Percentiles rank a stretch among this genome's conserved stretches.
Conservation (phyloP, 2,888 invertebrate species). For the Nephrotoma flavescens region DNA sequence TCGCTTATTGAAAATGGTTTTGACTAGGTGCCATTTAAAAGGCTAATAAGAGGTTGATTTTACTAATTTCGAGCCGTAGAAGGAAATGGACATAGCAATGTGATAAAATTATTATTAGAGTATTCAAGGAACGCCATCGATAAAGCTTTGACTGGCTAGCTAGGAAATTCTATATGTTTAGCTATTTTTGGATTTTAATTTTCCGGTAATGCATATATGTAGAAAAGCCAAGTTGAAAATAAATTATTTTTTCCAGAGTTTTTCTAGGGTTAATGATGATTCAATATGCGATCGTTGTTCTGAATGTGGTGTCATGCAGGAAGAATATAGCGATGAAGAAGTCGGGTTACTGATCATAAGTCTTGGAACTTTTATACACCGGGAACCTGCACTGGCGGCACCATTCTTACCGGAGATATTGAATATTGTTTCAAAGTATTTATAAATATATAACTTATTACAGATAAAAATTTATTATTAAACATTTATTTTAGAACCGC, state of each 20-base stretch:
- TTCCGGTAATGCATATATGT: too few relatives aligned
- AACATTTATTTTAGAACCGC: constrained; percentile 42
- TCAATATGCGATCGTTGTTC: constrained; percentile 55
- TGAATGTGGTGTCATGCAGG: constrained; percentile 77
- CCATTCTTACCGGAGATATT: constrained; percentile 84
- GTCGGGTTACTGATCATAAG: constrained; percentile 86
- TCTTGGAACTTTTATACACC: constrained; percentile 88
- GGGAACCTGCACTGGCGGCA: constrained; percentile 91
- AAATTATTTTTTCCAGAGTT: constrained; percentile 29
- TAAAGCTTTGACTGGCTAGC: too few relatives aligned
- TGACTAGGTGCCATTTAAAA: too few relatives aligned
- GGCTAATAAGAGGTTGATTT: too few relatives aligned
- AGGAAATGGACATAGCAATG: too few relatives aligned
- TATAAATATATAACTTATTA: constrained; percentile 5
- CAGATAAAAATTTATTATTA: background rate
- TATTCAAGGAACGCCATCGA: too few relatives aligned
- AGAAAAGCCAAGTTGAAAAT: too few relatives aligned
- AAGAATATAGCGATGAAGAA: constrained; percentile 95
- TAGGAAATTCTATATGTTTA: too few relatives aligned
- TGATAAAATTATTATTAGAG: too few relatives aligned
- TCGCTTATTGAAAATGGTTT: too few relatives aligned
- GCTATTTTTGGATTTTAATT: too few relatives aligned
- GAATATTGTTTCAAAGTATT: constrained; percentile 71
- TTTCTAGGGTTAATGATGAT: constrained; percentile 51
- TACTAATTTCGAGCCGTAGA: too few relatives aligned